phyloP scores from a whole-genome alignment of 1,140 invertebrate species.

The Drosophila suzukii region DNA sequence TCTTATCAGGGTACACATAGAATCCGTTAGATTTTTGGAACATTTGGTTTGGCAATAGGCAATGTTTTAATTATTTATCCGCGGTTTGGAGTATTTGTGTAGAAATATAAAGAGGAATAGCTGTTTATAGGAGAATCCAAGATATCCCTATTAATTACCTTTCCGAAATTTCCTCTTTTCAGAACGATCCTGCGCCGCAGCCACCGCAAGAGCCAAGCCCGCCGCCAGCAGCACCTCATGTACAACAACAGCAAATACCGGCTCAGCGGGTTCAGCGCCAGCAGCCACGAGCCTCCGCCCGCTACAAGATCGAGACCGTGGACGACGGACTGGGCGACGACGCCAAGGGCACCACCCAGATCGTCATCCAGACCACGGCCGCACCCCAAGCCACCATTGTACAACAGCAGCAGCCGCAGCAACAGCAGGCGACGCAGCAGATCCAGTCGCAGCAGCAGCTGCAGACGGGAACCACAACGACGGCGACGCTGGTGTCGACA shows the following conservation, averaged over 20 bases:
- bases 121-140: too few species aligned
- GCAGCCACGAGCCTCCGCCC: slow-evolving; percentile 61
- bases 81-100: too few species aligned
- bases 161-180: slow-evolving; percentile 3
- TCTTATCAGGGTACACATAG: too few species aligned
- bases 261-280: slow-evolving; percentile 71
- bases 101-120: too few species aligned
- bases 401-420: slow-evolving; percentile 62
- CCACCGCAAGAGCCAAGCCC: slow-evolving; percentile 69
- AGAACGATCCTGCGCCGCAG: slow-evolving; percentile 79
- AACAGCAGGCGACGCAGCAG: slow-evolving; percentile 57
- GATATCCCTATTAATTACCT: too few species aligned
- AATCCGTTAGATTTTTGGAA: too few species aligned
- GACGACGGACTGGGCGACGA: slow-evolving; percentile 77
- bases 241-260: slow-evolving; percentile 73
- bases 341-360: slow-evolving; percentile 79
- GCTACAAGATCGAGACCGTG: slow-evolving; percentile 83
- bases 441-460: slow-evolving; percentile 72
- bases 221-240: slow-evolving; percentile 74
- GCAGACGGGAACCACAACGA: slow-evolving; percentile 73
- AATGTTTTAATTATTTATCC: too few species aligned
- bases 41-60: too few species aligned
- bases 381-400: slow-evolving; percentile 73
- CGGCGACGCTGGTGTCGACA: slow-evolving; percentile 77
- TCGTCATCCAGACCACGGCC: slow-evolving; percentile 79